phyloP scores from a whole-genome alignment of 1,140 invertebrate genomes.

The Drosophila lacteicornis region DNA sequence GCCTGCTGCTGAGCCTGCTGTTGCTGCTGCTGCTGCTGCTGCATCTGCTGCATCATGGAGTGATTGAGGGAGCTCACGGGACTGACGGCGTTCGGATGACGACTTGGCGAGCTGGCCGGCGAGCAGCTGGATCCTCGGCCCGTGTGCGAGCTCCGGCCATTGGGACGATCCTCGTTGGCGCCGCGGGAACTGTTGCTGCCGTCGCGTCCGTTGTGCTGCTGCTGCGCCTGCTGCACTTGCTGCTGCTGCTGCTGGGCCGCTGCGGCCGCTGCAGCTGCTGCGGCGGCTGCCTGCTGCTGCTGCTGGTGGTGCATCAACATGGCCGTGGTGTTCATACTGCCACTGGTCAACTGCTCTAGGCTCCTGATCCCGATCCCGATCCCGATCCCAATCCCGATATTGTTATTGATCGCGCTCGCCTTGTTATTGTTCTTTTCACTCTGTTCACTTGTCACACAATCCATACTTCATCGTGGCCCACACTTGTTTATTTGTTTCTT shows the following conservation, averaged over 20 bases:
- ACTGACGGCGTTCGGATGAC: slow-evolving; percentile 85
- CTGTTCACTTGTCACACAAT: slow-evolving; percentile 88
- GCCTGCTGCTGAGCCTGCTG: slow-evolving; percentile 87
- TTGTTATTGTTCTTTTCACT: slow-evolving; percentile 86
- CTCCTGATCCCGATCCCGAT: slow-evolving; percentile 14
- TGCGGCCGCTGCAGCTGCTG: slow-evolving; percentile 61
- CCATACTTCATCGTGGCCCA: slow-evolving; percentile 85
- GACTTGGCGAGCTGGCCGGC: slow-evolving; percentile 85
- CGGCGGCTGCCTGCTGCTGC: slow-evolving; percentile 69
- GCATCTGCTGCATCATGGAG: slow-evolving; percentile 84
- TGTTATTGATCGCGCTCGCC: slow-evolving; percentile 86
- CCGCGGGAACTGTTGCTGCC: slow-evolving; percentile 76
- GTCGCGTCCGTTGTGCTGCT: slow-evolving; percentile 82
- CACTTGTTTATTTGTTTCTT: slow-evolving; percentile 44
- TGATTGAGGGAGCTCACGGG: slow-evolving; percentile 84
- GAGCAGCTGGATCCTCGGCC: slow-evolving; percentile 86
- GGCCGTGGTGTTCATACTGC: slow-evolving; percentile 81
- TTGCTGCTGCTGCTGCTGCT: slow-evolving; percentile 82
- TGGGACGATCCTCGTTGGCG: slow-evolving; percentile 72
- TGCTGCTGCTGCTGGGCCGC: slow-evolving; percentile 42
- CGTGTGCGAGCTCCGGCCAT: slow-evolving; percentile 75
- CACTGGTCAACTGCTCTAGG: slow-evolving; percentile 59
- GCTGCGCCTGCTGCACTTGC: slow-evolving; percentile 57
- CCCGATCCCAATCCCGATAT: slow-evolving; percentile 58
- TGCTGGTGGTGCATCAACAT: slow-evolving; percentile 84